phyloP scores from a whole-genome alignment of 2,888 invertebrate genomes.

The Trissoscelio sp. region DNA sequence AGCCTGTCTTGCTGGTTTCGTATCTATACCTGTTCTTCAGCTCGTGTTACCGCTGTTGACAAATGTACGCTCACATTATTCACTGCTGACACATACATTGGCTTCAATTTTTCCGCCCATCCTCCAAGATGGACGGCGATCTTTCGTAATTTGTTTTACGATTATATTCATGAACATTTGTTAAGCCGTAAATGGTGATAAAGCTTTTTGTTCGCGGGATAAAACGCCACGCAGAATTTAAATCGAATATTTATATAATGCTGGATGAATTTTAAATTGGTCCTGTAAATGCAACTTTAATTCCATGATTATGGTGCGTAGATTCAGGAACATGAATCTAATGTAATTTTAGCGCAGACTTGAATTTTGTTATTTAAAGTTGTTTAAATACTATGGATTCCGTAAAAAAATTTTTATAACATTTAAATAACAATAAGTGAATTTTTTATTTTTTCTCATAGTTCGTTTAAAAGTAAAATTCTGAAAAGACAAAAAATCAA shows the following conservation, averaged over 20 bases:
- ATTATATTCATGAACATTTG: constrained; percentile 1
- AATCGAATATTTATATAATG: constrained; percentile 3
- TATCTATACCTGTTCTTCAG: constrained; percentile 32
- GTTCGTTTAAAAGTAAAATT: no score
- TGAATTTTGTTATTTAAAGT: no score
- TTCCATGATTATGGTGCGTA: neutral
- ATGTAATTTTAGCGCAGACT: no score
- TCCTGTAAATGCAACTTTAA: neutral
- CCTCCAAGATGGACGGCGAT: constrained; percentile 1
- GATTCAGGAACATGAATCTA: no score
- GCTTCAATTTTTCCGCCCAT: constrained; percentile 47
- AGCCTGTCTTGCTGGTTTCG: constrained; percentile 34
- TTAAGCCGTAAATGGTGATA: constrained; percentile 3
- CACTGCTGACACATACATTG: constrained; percentile 46
- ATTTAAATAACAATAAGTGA: no score
- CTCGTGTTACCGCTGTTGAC: constrained; percentile 47
- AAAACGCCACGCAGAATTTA: constrained; percentile 3
- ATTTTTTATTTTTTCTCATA: no score
- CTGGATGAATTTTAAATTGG: constrained; percentile 6
- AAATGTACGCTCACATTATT: constrained; percentile 51
- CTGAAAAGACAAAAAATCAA: no score
- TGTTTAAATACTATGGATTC: no score
- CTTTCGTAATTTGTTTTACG: constrained; percentile 19
- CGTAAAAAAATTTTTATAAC: no score
- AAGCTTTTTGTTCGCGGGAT: no score